Evolutionary conservation across 1,140 invertebrate species (phyloP), one percentile per base, ranked within the genome.

Genomic region (Sitophilus oryzae): DNA sequence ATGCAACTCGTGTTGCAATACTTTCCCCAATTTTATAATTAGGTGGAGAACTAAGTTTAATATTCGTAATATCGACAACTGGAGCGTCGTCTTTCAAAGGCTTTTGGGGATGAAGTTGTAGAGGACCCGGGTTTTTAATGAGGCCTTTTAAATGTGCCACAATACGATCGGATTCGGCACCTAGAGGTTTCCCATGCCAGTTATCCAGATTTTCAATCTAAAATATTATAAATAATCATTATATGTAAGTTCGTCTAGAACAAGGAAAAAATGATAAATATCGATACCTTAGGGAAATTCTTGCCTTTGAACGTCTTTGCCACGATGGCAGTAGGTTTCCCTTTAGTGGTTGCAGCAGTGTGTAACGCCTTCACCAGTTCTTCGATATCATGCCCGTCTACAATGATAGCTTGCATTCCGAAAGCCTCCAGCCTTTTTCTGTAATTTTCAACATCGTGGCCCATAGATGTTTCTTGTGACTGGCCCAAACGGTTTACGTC

Each of bases 401-500:
- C 89, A 36, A 96, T 88, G 56, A 95, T 76, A 0, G 93, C 83
- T 72, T 99, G 85, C 63, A 89, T 86, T 47, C 94, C 96, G 75
- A 99, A 99, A 20, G 93, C 82, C 66, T 94, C 90, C 15, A 93
- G 73, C 45, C 96, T 83, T 50, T 87, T 85, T 18, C 87, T 80
- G 70, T 98, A 98, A 1, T 84, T 76, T 38, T 96, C 90, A 79
- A 96, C 83, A 65, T 96, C 81, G 68, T 99, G 96, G 65, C 92
- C 89, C 46, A 99, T 79, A 20, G 88, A 83, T 3, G 97, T 97
- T 3, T 92, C 81, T 66, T 97, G 92, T 51, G 92, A 96, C 75
- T 99, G 96, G 15, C 97, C 97, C 22, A 99, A 79, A 43, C 96
- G 82, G 74, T 99, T 99, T 10, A 98, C 82, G 71, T 99, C 97